A percentile compares a stretch with the other conserved stretches of the same genome.
Evolutionary conservation across 2,113 vertebrate genomes (phyloP).

Genomic region (Stercorarius parasiticus): DNA sequence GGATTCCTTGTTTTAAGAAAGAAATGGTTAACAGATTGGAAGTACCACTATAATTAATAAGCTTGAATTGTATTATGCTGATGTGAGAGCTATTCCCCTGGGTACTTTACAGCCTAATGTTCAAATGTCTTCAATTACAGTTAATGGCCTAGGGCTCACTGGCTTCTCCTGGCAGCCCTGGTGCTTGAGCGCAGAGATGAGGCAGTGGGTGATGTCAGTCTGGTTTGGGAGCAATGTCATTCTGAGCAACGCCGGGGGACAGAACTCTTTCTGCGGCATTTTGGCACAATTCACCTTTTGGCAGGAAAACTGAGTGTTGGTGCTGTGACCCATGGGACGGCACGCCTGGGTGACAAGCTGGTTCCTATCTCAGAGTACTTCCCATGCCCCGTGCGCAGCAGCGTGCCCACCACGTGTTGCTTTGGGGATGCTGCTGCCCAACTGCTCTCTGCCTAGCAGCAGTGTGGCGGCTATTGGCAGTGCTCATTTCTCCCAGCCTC

Average conservation of each 20-base stretch:
- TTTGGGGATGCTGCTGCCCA: not conserved
- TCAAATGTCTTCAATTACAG: not conserved
- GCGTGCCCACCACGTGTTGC: accelerated
- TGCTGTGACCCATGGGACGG: not conserved
- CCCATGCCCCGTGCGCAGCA: accelerated
- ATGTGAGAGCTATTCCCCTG: not conserved
- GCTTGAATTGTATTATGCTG: not conserved
- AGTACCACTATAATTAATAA: not conserved
- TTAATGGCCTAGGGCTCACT: not conserved
- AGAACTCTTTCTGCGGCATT: not conserved
- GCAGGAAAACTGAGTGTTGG: not conserved
- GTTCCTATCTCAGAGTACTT: not conserved
- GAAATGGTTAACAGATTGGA: not conserved
- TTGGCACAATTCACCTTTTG: not conserved
- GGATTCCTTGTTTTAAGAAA: not conserved
- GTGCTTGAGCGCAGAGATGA: not conserved
- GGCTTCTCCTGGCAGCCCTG: not conserved
- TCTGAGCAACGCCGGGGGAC: not conserved
- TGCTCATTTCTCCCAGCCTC: not conserved
- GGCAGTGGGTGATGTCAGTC: not conserved
- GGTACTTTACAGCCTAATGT: accelerated
- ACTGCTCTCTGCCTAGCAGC: not conserved
- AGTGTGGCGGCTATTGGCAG: accelerated
- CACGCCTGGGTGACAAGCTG: accelerated
- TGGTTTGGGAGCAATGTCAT: not conserved